phyloP scores from a whole-genome alignment of 2,113 vertebrate species.

The Platanista minor region DNA sequence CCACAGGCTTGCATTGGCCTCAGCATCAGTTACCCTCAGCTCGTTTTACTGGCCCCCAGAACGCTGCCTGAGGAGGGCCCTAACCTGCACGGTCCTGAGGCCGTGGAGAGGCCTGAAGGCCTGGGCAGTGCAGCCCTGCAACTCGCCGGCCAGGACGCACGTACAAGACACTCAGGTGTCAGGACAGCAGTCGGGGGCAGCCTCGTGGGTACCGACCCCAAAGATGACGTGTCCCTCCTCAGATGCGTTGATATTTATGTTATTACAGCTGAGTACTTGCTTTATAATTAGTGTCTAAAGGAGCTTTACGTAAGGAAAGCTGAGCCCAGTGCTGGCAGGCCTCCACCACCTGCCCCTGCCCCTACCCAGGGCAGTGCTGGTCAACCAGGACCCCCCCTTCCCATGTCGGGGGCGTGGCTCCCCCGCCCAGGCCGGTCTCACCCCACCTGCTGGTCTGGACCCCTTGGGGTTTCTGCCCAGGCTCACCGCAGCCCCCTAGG shows the following conservation, averaged over 20 bases:
- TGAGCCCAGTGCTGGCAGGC: accelerated
- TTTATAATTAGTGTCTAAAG: too few species aligned
- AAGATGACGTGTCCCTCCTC: background rate
- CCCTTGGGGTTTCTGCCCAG: background rate
- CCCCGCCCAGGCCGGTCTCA: background rate
- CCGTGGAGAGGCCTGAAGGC: too few species aligned
- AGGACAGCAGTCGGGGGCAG: accelerated
- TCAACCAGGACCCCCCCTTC: background rate
- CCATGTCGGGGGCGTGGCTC: background rate
- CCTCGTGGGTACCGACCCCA: background rate
- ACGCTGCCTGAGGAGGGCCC: accelerated
- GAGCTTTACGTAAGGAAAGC: background rate
- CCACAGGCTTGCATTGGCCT: accelerated
- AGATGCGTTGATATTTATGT: too few species aligned
- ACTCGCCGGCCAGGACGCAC: accelerated
- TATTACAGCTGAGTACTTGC: background rate
- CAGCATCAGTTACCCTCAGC: background rate
- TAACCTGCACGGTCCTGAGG: accelerated
- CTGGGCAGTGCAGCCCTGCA: accelerated
- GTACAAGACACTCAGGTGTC: background rate
- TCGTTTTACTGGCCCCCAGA: background rate
- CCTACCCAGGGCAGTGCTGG: accelerated
- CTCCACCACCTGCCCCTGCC: background rate
- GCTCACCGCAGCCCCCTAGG: background rate
- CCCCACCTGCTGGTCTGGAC: background rate